Conservation (phyloP, 2,797 vertebrate species). For the Hippocampus kuda region DNA sequence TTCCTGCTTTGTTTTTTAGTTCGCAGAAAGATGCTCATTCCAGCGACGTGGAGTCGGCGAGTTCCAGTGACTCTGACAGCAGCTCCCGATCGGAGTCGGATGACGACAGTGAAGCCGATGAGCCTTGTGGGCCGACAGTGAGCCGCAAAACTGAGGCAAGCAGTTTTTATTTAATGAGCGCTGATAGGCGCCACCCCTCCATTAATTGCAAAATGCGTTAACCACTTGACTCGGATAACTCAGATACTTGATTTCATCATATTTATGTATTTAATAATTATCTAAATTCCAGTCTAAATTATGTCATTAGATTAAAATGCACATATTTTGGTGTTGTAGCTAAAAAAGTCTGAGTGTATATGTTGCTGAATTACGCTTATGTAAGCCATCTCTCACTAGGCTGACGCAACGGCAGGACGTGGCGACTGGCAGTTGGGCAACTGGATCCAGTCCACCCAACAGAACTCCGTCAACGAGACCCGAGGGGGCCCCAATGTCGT, state of each 20-base stretch:
- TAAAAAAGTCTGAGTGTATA: not conserved
- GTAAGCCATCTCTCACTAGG: constrained; percentile 49
- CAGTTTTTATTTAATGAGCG: not conserved
- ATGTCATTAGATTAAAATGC: too few species aligned
- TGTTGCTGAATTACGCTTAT: not conserved
- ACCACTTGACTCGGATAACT: too few species aligned
- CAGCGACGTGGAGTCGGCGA: constrained; percentile 69
- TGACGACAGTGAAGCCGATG: constrained; percentile 70
- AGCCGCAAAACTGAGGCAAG: constrained; percentile 61
- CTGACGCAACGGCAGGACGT: constrained; percentile 55
- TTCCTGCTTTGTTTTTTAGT: constrained; percentile 24
- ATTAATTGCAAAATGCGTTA: not conserved
- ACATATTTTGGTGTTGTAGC: too few species aligned
- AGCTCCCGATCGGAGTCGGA: constrained; percentile 80
- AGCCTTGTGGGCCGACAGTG: constrained; percentile 36
- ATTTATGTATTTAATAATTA: too few species aligned
- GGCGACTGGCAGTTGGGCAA: constrained; percentile 83
- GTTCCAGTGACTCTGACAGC: constrained; percentile 81
- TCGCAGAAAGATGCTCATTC: constrained; percentile 72
- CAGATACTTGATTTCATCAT: too few species aligned
- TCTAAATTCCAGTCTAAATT: too few species aligned
- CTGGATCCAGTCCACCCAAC: constrained; percentile 75
- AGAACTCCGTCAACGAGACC: constrained; percentile 56
- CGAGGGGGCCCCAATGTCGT: constrained; percentile 13
- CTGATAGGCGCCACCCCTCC: not conserved